Base-by-base conservation (phyloP, 2,113 vertebrate genomes). In the Lamprologus tigripictilis region DNA sequence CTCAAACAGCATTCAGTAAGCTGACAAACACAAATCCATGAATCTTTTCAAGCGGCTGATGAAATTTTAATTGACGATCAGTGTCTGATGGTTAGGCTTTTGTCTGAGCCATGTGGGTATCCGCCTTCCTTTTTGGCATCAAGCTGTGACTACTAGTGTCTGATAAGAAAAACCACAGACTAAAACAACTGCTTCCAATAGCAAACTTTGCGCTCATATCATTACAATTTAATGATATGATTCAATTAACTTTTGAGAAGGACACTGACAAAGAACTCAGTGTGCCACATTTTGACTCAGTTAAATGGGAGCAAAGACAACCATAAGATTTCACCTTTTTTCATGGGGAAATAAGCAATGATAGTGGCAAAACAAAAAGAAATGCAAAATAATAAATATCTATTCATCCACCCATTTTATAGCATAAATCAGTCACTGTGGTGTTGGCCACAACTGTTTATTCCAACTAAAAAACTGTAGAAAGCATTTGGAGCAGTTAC, bases 61-160 rank as follows among this genome's bases (percentile, higher is more conserved):
- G 90, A 92, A 92, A 93, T 82, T 89, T 94, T 92, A 91, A 94
- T 92, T 90, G 80, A 89, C 82, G 55, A 91, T 94, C 88, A 90
- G 55, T 83, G 90, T 92, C 80, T 91, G 71, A 90, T 92, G 23
- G 83, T 90, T 35, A 49, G 54, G 37, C 88, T 82, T 92, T 90
- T 91, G 89, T 93, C 78, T 89, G 82, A 88, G 85, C 23, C 21
- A n/a, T 82, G 81, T 76, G 84, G 73, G 80, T 53, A 49, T 86
- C 88, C 5, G 66, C 80, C 81, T 93, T 80, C 89, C 86, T 85
- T 89, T 78, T 92, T 49, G 42, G 86, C 71, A 88, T 45, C 89
- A 78, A 87, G 85, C 89, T 92, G 91, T 82, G 87, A 89, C 86
- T 87, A 90, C 45, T 33, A 86, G 82, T 86, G 73, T 85, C 86